Conservation (phyloP, 2,797 vertebrate genomes). For the Pempheris klunzingeri region DNA sequence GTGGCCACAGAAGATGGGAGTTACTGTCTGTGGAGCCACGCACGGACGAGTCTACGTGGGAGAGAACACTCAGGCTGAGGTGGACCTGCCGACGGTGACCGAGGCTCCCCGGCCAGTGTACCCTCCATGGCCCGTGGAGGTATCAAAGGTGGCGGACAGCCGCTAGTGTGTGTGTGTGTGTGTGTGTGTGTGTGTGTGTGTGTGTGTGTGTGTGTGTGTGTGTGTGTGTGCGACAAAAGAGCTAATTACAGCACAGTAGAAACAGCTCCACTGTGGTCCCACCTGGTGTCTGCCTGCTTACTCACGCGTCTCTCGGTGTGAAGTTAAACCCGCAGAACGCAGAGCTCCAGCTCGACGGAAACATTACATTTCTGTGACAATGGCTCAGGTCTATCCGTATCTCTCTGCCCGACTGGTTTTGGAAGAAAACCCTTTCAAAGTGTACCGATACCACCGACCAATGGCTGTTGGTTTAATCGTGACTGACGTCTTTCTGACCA, state of each 20-base stretch:
- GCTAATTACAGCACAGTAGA: constrained; percentile 6
- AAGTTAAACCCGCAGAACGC: constrained; percentile 30
- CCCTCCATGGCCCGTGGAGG: too few species aligned
- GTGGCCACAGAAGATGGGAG: too few species aligned
- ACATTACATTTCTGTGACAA: constrained; percentile 35
- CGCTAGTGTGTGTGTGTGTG: neutral
- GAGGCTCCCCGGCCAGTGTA: too few species aligned
- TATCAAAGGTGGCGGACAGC: too few species aligned
- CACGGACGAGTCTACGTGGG: too few species aligned
- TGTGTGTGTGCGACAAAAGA: neutral
- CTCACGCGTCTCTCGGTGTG: constrained; percentile 32
- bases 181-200: neutral
- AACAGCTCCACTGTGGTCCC: neutral
- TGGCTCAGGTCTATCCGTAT: neutral
- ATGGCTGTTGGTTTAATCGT: neutral
- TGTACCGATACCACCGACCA: constrained; percentile 36
- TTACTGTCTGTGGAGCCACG: too few species aligned
- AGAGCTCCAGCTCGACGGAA: neutral
- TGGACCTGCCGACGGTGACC: too few species aligned
- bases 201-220: neutral
- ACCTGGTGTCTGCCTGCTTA: too few species aligned
- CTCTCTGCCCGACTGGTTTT: constrained; percentile 30
- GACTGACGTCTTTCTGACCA: constrained; percentile 45
- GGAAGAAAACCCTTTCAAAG: constrained; percentile 28
- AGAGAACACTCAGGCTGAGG: too few species aligned